A percentile compares a stretch with the other conserved stretches of the same genome.
Conservation (phyloP, 2,888 invertebrate species). For the Scrobipalpa costella region DNA sequence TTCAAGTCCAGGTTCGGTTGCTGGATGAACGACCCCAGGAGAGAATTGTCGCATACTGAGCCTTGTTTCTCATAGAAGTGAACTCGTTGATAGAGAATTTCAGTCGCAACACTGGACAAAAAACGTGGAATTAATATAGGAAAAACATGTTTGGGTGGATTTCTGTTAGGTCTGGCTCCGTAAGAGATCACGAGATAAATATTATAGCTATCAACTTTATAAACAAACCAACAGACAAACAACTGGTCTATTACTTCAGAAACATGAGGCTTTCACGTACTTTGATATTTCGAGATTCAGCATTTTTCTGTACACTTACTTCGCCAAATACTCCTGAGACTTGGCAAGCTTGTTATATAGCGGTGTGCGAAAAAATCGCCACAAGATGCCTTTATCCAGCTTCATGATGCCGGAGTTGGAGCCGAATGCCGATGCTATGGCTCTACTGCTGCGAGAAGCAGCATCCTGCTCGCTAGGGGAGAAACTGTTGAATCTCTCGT, state of each 20-base stretch:
- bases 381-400: constrained; percentile 87
- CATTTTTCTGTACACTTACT: too few relatives aligned
- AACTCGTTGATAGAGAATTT: constrained; percentile 82
- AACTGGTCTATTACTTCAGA: too few relatives aligned
- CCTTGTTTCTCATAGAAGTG: constrained; percentile 62
- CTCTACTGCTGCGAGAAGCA: constrained; percentile 83
- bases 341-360: constrained; percentile 84
- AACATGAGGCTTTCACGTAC: too few relatives aligned
- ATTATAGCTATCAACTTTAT: too few relatives aligned
- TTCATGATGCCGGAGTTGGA: constrained; percentile 86
- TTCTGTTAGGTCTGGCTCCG: too few relatives aligned
- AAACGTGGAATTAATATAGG: background rate
- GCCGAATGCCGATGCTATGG: constrained; percentile 86
- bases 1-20: constrained; percentile 86
- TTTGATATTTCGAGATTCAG: too few relatives aligned
- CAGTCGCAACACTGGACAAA: constrained; percentile 81
- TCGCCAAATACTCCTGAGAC: constrained; percentile 87
- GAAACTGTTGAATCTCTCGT: constrained; percentile 85
- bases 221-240: too few relatives aligned
- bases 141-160: background rate
- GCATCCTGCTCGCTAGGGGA: constrained; percentile 78
- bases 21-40: constrained; percentile 85
- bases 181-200: too few relatives aligned
- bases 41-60: constrained; percentile 61
- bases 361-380: constrained; percentile 87